Percentiles rank a stretch among this genome's conserved stretches.
Evolutionary conservation across 2,113 vertebrate genomes (phyloP).

Genomic region (Atlantisia rogersi): DNA sequence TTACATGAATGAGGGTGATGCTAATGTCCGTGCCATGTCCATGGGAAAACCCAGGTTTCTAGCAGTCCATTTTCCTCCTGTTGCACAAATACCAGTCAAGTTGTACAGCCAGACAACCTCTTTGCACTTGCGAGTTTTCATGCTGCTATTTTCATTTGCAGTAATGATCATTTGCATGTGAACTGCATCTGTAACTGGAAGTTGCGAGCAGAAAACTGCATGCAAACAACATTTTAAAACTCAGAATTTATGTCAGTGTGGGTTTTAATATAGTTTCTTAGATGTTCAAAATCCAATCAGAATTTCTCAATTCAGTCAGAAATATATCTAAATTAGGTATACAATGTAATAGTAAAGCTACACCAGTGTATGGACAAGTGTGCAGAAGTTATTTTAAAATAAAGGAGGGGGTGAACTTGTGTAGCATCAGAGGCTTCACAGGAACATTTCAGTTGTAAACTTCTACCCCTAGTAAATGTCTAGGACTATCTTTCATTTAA

Average conservation of each 20-base stretch:
- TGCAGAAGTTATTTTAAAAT: neutral
- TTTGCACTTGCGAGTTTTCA: neutral
- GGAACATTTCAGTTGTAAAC: neutral
- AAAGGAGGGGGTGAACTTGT: neutral
- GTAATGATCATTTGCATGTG: neutral
- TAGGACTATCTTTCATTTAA: neutral
- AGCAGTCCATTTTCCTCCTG: neutral
- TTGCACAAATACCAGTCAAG: accelerated
- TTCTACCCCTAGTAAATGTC: neutral
- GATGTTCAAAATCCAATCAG: neutral
- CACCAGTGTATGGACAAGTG: neutral
- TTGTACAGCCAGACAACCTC: accelerated
- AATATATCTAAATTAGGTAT: neutral
- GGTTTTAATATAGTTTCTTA: neutral
- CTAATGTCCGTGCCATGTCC: neutral
- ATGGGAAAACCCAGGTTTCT: neutral
- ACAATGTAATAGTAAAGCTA: neutral
- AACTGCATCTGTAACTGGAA: neutral
- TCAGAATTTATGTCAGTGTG: neutral
- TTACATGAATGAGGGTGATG: neutral
- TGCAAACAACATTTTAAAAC: neutral
- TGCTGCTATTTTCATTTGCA: neutral
- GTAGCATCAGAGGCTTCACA: neutral
- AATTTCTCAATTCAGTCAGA: neutral
- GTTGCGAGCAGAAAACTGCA: accelerated